Evolutionary conservation across 2,113 vertebrate genomes (phyloP).

Genomic region (Brachyhypopomus gauderio): DNA sequence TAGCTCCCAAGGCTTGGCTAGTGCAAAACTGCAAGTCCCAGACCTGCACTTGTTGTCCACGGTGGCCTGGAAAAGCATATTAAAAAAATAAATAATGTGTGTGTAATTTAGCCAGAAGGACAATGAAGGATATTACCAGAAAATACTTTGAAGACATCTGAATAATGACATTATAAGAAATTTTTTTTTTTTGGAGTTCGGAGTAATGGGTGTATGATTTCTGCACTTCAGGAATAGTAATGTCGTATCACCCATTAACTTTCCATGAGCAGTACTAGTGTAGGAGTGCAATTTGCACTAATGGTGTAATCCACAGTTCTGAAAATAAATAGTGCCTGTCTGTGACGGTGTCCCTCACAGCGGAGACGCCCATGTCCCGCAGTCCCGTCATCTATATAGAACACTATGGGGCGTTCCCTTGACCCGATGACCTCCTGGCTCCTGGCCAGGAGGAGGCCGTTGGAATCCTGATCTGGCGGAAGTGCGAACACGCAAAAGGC

Average conservation of each 20-base stretch:
- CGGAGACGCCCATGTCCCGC: not conserved
- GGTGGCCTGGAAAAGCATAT: not conserved
- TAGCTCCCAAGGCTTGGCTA: no score
- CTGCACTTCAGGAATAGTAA: not conserved
- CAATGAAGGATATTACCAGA: not conserved
- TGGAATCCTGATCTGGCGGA: constrained; percentile 32
- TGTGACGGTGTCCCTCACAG: not conserved
- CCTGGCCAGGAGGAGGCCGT: not conserved
- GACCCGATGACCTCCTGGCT: constrained; percentile 5
- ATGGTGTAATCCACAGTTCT: not conserved
- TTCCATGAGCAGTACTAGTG: no score
- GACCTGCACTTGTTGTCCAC: not conserved
- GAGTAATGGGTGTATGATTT: not conserved
- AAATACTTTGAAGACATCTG: no score
- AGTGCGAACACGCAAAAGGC: not conserved
- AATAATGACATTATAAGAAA: no score
- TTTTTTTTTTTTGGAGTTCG: not conserved
- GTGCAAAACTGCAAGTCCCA: not conserved
- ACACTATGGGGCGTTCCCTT: not conserved
- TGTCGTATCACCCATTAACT: not conserved
- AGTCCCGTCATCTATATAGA: not conserved
- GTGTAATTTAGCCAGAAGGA: not conserved
- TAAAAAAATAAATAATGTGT: no score
- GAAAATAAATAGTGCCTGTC: not conserved
- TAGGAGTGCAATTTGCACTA: constrained; percentile 12